Conservation (phyloP, 2,797 vertebrate genomes). For the Pterois miles region DNA sequence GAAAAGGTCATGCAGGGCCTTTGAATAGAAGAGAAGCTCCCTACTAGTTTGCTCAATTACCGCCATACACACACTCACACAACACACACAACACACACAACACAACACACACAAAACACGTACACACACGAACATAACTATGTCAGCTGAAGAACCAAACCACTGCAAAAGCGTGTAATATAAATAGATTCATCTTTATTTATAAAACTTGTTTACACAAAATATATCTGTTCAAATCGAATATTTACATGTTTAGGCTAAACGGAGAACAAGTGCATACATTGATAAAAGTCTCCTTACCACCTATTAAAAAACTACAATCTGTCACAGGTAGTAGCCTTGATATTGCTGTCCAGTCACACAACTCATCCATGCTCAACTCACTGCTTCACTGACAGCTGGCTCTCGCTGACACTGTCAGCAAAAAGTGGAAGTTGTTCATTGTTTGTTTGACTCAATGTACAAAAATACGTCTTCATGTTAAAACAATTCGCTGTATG, state of each 20-base stretch:
- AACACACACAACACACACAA: neutral
- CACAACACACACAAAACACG: conserved; percentile 10
- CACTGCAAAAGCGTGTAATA: conserved; percentile 71
- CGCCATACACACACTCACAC: conserved; percentile 22
- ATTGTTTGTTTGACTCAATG: conserved; percentile 73
- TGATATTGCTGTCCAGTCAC: conserved; percentile 72
- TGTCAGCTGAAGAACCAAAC: conserved; percentile 48
- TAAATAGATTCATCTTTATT: conserved; percentile 91
- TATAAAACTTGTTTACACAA: conserved; percentile 89
- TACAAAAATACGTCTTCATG: conserved; percentile 93
- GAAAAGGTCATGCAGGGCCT: conserved; percentile 72
- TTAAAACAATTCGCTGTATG: conserved; percentile 69
- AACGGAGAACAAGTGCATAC: conserved; percentile 90
- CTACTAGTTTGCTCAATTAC: conserved; percentile 73
- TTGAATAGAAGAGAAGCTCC: conserved; percentile 67
- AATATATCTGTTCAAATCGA: conserved; percentile 89
- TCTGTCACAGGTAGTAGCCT: conserved; percentile 77
- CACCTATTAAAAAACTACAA: conserved; percentile 78
- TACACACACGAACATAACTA: neutral
- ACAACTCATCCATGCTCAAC: conserved; percentile 47
- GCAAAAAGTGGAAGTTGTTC: conserved; percentile 62
- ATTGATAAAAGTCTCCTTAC: conserved; percentile 84
- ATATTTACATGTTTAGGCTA: conserved; percentile 87
- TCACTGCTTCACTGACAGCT: conserved; percentile 54
- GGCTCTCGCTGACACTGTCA: conserved; percentile 61